A percentile compares a stretch with the other conserved stretches of the same genome.
These are phyloP conservation scores for Solea senegalensis DNA, from an alignment of 2,113 vertebrate species.

Conservation along the genomic window DNA sequence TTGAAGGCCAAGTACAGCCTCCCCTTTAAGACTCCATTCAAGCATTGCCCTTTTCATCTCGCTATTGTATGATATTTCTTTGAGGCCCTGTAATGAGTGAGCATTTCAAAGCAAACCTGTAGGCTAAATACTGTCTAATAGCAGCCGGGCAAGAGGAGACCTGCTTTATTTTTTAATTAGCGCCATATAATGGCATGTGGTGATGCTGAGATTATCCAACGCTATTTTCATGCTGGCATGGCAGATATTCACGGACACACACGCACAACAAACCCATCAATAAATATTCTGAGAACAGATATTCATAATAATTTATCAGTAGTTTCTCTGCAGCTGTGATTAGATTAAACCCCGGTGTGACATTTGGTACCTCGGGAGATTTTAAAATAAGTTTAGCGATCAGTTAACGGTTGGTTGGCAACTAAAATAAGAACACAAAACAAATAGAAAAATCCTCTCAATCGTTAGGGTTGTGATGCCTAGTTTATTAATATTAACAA, in stretches of 20 bases:
- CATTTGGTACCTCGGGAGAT: too few species aligned
- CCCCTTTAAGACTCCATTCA: slow-evolving; percentile 81
- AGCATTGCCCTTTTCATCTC: slow-evolving; percentile 80
- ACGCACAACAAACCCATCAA: slow-evolving; percentile 56
- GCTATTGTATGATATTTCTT: slow-evolving; percentile 81
- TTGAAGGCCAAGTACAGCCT: slow-evolving; percentile 84
- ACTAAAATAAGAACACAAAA: too few species aligned
- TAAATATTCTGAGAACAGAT: slow-evolving; percentile 36
- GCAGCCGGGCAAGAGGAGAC: slow-evolving; percentile 64
- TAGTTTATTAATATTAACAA: too few species aligned
- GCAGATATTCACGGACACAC: slow-evolving; percentile 38
- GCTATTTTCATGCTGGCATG: slow-evolving; percentile 50
- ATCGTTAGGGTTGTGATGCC: too few species aligned
- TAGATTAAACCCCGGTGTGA: too few species aligned
- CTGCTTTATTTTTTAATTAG: slow-evolving; percentile 76
- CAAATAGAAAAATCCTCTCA: too few species aligned
- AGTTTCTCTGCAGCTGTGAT: slow-evolving; percentile 31
- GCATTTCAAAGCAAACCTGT: slow-evolving; percentile 77
- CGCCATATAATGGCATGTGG: slow-evolving; percentile 48
- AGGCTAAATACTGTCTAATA: slow-evolving; percentile 74
- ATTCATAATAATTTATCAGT: slow-evolving; percentile 38
- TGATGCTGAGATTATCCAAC: slow-evolving; percentile 54
- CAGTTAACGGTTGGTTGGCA: too few species aligned
- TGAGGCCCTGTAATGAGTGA: slow-evolving; percentile 77
- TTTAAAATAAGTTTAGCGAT: too few species aligned